A percentile compares a stretch with the other conserved stretches of the same genome.
Evolutionary conservation across 2,797 vertebrate genomes (phyloP).

Genomic region (Sebastes nivosus): DNA sequence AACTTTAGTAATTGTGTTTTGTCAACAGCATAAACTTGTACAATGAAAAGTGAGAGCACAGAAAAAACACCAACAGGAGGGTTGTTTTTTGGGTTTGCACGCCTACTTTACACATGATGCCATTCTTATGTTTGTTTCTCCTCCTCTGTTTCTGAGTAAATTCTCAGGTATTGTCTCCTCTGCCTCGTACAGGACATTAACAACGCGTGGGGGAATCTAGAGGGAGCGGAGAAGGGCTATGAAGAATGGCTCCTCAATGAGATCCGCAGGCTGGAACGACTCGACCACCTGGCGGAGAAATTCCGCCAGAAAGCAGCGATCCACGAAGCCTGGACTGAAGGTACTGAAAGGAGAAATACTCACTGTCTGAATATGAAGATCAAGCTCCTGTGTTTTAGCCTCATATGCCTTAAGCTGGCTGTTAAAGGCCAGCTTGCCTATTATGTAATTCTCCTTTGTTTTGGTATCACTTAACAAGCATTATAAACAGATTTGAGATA

Average conservation of each 20-base stretch:
- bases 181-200: conserved; percentile 88
- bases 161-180: background rate
- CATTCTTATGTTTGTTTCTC: background rate
- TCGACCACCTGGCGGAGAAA: conserved; percentile 98
- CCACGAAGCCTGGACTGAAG: conserved; percentile 96
- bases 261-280: conserved; percentile 94
- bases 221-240: conserved; percentile 97
- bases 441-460: background rate
- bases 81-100: background rate
- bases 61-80: background rate
- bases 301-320: conserved; percentile 98
- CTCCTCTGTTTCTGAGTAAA: background rate
- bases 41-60: background rate
- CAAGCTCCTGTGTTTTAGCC: background rate
- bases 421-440: background rate
- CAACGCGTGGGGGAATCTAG: conserved; percentile 93
- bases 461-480: background rate
- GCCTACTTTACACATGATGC: background rate
- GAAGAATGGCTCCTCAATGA: conserved; percentile 99
- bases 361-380: background rate
- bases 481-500: background rate
- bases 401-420: background rate
- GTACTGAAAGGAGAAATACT: conserved; percentile 45
- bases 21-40: background rate
- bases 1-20: background rate